A percentile compares a stretch with the other conserved stretches of the same genome.
These are phyloP conservation scores for Gymnopithys bicolor DNA, from an alignment of 2,797 vertebrate genomes.

Conservation along the genomic window DNA sequence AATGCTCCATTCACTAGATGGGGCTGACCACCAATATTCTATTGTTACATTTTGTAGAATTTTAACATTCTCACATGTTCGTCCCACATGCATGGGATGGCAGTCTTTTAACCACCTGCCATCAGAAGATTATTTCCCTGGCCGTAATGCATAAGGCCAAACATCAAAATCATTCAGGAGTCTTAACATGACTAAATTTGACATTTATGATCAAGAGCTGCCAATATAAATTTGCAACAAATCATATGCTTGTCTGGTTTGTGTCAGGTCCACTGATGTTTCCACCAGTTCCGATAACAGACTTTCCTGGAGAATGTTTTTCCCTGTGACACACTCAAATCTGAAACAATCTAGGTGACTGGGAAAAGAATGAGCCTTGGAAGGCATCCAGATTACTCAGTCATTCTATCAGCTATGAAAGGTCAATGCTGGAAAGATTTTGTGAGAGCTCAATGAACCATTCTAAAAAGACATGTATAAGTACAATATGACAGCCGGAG, in stretches of 20 bases:
- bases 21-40: rapidly evolving
- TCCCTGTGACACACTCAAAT: background rate
- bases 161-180: background rate
- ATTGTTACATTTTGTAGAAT: background rate
- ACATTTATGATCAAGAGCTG: background rate
- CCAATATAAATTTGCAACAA: background rate
- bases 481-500: background rate
- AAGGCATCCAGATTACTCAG: background rate
- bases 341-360: conserved; percentile 15
- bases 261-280: background rate
- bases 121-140: background rate
- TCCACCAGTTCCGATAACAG: background rate
- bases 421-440: background rate
- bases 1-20: background rate
- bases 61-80: background rate
- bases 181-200: background rate
- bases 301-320: background rate
- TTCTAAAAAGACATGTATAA: background rate
- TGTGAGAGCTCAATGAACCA: background rate
- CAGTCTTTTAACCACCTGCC: background rate
- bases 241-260: background rate
- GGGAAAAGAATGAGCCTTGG: conserved; percentile 14
- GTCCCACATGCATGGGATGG: background rate
- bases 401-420: background rate
- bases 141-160: background rate